A percentile compares a stretch with the other conserved stretches of the same genome.
Conservation (phyloP, 1,140 invertebrate genomes). For the Oscheius sp. region DNA sequence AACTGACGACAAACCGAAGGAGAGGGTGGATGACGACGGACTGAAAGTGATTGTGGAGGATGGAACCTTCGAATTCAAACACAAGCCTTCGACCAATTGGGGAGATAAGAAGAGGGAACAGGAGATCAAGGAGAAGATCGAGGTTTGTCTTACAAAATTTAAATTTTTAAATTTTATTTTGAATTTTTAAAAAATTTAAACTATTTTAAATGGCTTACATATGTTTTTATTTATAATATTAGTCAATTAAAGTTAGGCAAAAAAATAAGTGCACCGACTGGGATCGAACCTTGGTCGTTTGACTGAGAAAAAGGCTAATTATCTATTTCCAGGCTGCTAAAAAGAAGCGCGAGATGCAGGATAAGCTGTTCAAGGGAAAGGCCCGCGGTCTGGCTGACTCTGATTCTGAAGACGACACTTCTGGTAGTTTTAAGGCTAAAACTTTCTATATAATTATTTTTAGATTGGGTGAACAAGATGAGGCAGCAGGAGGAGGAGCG, state of each 20-base stretch:
- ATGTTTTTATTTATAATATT: too few relatives aligned
- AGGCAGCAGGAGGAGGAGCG: constrained; percentile 77
- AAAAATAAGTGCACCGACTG: too few relatives aligned
- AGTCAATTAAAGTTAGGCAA: too few relatives aligned
- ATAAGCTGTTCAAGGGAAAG: constrained; percentile 70
- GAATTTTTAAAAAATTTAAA: too few relatives aligned
- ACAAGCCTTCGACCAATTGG: constrained; percentile 82
- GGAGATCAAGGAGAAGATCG: constrained; percentile 78
- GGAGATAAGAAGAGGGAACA: constrained; percentile 74
- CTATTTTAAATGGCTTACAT: too few relatives aligned
- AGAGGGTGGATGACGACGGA: constrained; percentile 66
- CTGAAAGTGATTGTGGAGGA: constrained; percentile 68
- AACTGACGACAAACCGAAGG: constrained; percentile 64
- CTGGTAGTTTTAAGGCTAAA: constrained; percentile 63
- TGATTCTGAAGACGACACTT: constrained; percentile 67
- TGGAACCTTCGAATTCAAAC: constrained; percentile 73
- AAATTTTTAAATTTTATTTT: background rate
- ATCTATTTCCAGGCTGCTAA: constrained; percentile 65
- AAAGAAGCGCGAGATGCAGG: constrained; percentile 77
- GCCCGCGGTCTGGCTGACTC: constrained; percentile 69
- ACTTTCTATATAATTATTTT: constrained; percentile 61
- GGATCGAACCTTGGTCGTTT: too few relatives aligned
- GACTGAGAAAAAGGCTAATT: too few relatives aligned
- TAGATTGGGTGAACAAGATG: constrained; percentile 78
- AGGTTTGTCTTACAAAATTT: constrained; percentile 46